Percentiles rank a stretch among this genome's conserved stretches.
phyloP scores from a whole-genome alignment of 2,113 vertebrate species.

The Boulengeromyrus knoepffleri region DNA sequence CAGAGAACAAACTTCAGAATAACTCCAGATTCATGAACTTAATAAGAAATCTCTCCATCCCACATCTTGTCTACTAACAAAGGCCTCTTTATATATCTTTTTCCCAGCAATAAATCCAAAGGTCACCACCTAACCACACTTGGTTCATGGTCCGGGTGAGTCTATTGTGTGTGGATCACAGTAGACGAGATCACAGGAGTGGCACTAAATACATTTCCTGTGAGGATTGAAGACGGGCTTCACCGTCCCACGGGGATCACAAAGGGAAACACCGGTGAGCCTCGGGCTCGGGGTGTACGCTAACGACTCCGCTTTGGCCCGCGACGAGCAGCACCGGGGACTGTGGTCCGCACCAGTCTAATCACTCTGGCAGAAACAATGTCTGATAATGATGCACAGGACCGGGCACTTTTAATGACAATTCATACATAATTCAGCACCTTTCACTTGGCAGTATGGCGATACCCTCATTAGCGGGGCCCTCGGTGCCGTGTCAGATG shows the following conservation, averaged over 20 bases:
- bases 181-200: slow-evolving; percentile 80
- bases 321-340: slow-evolving; percentile 80
- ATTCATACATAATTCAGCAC: slow-evolving; percentile 99
- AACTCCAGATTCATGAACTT: slow-evolving; percentile 29
- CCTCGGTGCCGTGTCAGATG: slow-evolving; percentile 99
- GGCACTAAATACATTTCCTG: slow-evolving; percentile 78
- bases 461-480: slow-evolving; percentile 99
- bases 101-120: slow-evolving; percentile 37
- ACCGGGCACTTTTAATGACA: slow-evolving; percentile 98
- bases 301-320: slow-evolving; percentile 75
- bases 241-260: slow-evolving; percentile 77
- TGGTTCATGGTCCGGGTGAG: slow-evolving; percentile 53
- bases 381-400: slow-evolving; percentile 99
- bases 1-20: slow-evolving; percentile 33
- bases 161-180: slow-evolving; percentile 63
- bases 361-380: slow-evolving; percentile 99
- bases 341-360: slow-evolving; percentile 83
- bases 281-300: slow-evolving; percentile 84
- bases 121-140: slow-evolving; percentile 59
- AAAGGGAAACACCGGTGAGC: slow-evolving; percentile 76
- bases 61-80: slow-evolving; percentile 54
- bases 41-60: slow-evolving; percentile 37
- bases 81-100: slow-evolving; percentile 46
- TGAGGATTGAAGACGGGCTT: slow-evolving; percentile 77
- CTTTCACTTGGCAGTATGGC: slow-evolving; percentile 99